phyloP scores from a whole-genome alignment of 2,113 vertebrate species.

The Suricata suricatta region DNA sequence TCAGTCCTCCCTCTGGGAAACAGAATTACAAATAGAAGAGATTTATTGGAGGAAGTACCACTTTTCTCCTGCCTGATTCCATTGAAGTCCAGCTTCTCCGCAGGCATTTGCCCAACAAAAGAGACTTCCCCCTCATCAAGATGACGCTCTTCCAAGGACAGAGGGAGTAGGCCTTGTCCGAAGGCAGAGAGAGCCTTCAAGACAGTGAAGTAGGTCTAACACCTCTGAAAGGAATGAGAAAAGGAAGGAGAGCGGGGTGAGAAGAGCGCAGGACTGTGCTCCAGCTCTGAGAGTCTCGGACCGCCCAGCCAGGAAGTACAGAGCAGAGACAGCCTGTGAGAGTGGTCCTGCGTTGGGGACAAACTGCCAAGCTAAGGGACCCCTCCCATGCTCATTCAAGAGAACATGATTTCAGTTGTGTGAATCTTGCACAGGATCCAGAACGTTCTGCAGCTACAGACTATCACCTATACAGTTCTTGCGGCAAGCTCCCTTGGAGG shows the following conservation, averaged over 20 bases:
- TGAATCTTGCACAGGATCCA: background rate
- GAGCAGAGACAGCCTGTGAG: background rate
- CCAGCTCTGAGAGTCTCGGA: background rate
- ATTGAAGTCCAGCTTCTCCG: too few relatives aligned
- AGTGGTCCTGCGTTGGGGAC: background rate
- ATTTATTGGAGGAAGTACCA: background rate
- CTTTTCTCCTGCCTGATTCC: background rate
- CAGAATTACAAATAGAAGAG: background rate
- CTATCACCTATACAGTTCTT: background rate
- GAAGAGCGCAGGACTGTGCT: background rate
- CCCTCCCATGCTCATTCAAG: background rate
- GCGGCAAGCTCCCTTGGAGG: background rate
- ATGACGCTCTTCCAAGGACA: background rate
- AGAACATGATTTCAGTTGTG: background rate
- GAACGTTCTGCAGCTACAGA: background rate
- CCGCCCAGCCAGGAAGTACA: background rate
- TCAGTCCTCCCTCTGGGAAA: background rate
- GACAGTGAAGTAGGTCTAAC: background rate
- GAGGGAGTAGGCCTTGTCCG: background rate
- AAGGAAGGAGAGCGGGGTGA: background rate
- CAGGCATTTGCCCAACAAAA: background rate
- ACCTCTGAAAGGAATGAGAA: background rate
- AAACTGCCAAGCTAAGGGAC: background rate
- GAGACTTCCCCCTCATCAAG: background rate
- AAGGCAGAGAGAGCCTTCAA: background rate